Evolutionary conservation across 2,113 vertebrate genomes (phyloP).

Genomic region (Ctenodactylus gundi): DNA sequence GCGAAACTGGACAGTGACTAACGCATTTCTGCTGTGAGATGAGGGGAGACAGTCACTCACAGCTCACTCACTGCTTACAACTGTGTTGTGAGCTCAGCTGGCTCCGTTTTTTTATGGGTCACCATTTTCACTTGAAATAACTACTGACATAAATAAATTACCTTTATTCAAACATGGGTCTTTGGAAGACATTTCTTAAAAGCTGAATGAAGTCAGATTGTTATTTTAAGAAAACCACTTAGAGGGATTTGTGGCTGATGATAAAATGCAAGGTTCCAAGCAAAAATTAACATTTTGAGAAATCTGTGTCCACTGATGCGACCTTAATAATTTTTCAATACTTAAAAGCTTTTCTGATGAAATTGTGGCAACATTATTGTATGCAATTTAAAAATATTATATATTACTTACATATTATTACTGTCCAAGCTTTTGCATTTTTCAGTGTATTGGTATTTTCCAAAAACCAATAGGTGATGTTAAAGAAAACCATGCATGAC

Average conservation of each 20-base stretch:
- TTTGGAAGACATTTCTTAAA: conserved; percentile 35
- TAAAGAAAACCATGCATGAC: neutral
- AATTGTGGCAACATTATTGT: neutral
- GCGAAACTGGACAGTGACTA: neutral
- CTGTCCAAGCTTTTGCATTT: neutral
- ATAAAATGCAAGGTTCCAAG: conserved; percentile 41
- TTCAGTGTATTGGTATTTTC: neutral
- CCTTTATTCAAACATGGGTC: neutral
- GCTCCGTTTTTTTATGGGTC: neutral
- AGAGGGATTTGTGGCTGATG: neutral
- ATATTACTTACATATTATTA: neutral
- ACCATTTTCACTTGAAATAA: neutral
- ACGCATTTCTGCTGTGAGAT: neutral
- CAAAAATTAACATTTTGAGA: conserved; percentile 35
- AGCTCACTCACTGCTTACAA: too few species aligned
- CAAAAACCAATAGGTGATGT: neutral
- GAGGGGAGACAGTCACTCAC: fast-evolving
- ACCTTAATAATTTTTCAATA: neutral
- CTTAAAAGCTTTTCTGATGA: neutral
- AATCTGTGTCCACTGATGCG: neutral
- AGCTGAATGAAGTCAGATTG: neutral
- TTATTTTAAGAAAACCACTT: conserved; percentile 4
- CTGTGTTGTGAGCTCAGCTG: neutral
- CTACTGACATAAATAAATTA: neutral
- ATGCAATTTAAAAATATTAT: conserved; percentile 3